Evolutionary conservation across 1,140 invertebrate species (phyloP).

Genomic region (Leptinotarsa undecemlineata): DNA sequence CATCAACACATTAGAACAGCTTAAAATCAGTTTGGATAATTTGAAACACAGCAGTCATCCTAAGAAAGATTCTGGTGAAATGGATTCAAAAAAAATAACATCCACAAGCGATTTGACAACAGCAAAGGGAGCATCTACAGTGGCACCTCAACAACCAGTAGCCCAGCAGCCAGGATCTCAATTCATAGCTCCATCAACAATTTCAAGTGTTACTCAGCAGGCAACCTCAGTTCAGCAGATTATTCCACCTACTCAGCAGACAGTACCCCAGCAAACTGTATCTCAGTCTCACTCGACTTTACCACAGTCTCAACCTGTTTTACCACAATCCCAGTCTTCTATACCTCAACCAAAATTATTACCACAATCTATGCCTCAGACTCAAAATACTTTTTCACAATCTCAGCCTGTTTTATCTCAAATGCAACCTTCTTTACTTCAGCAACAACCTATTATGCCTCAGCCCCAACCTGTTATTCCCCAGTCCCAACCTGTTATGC

Average conservation of each 20-base stretch:
- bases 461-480: constrained; percentile 21
- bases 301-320: constrained; percentile 16
- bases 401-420: constrained; percentile 11
- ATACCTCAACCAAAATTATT: constrained; percentile 15
- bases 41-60: constrained; percentile 57
- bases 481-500: constrained; percentile 21
- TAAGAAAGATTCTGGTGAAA: constrained; percentile 46
- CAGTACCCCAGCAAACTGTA: background rate
- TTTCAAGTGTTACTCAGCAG: background rate
- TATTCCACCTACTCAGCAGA: constrained; percentile 5
- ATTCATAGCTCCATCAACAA: constrained; percentile 11
- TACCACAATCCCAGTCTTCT: constrained; percentile 24
- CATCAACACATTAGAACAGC: constrained; percentile 60
- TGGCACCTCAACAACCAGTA: constrained; percentile 17
- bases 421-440: constrained; percentile 4
- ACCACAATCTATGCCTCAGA: constrained; percentile 9
- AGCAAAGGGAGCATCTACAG: constrained; percentile 10
- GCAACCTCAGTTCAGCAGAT: background rate
- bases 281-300: constrained; percentile 10
- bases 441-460: constrained; percentile 8
- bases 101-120: constrained; percentile 33
- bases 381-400: background rate
- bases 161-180: constrained; percentile 17
- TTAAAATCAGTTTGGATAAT: constrained; percentile 62
- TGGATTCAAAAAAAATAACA: constrained; percentile 41